phyloP scores from a whole-genome alignment of 2,113 vertebrate species.

The Conger conger region DNA sequence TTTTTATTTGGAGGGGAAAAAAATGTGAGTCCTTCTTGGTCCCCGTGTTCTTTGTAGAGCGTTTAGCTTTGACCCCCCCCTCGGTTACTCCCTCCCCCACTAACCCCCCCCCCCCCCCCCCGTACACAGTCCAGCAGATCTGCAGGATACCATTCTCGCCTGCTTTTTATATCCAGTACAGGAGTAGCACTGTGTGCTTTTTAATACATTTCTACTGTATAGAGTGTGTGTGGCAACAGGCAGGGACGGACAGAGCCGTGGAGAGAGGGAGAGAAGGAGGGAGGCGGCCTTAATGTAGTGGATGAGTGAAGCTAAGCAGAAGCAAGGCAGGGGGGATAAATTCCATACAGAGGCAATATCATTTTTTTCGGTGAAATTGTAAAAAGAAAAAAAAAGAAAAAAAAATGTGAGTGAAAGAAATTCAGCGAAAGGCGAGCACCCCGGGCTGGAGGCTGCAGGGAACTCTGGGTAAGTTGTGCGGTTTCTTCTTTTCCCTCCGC shows the following conservation, averaged over 20 bases:
- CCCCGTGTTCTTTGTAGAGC: conserved; percentile 89
- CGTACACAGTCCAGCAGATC: conserved; percentile 75
- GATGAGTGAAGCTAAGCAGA: conserved; percentile 65
- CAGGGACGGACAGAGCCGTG: conserved; percentile 64
- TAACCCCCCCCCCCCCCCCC: conserved; percentile 40
- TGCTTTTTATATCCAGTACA: conserved; percentile 79
- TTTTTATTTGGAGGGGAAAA: conserved; percentile 58
- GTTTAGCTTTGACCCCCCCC: conserved; percentile 95
- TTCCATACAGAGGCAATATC: conserved; percentile 50
- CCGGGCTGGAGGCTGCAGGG: conserved; percentile 68
- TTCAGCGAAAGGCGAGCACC: conserved; percentile 59
- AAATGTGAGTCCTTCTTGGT: conserved; percentile 70
- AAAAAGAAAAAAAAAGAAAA: conserved; percentile 43
- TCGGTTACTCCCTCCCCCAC: conserved; percentile 79
- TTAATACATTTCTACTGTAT: conserved; percentile 76
- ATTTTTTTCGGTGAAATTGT: conserved; percentile 62
- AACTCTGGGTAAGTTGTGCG: conserved; percentile 75
- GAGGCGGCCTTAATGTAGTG: conserved; percentile 63
- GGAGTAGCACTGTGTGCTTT: conserved; percentile 74
- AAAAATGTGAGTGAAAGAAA: conserved; percentile 60
- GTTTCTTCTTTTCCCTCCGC: conserved; percentile 45
- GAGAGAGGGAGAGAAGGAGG: conserved; percentile 60
- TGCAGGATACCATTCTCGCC: conserved; percentile 85
- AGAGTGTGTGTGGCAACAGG: conserved; percentile 69
- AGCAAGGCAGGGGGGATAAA: conserved; percentile 57